Conservation (phyloP, 2,888 invertebrate species). For the Monochamus alternatus region DNA sequence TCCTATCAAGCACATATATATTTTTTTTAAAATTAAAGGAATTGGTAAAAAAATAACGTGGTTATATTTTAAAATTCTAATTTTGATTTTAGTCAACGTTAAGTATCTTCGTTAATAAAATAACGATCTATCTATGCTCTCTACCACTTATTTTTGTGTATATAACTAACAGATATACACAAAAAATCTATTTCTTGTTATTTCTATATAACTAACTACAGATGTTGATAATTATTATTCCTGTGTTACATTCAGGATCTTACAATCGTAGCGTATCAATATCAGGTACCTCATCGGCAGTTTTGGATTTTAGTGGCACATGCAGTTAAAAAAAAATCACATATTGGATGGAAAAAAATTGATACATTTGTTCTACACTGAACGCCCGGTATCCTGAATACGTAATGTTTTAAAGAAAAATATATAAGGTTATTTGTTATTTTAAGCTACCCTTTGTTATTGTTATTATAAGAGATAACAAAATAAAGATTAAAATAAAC, state of each 20-base stretch:
- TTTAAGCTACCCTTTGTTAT: too few species aligned
- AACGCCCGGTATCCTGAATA: too few species aligned
- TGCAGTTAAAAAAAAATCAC: constrained; percentile 27
- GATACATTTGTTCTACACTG: too few species aligned
- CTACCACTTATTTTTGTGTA: neutral
- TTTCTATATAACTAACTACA: constrained; percentile 21
- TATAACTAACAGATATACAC: constrained; percentile 15
- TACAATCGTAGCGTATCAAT: too few species aligned
- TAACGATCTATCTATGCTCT: neutral
- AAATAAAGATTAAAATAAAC: too few species aligned
- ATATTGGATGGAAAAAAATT: too few species aligned
- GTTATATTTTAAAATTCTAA: neutral
- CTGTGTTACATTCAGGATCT: neutral
- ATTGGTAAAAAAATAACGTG: neutral
- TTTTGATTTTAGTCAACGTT: neutral
- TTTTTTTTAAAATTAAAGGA: neutral
- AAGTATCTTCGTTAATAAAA: constrained; percentile 11
- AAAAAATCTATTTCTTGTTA: constrained; percentile 5
- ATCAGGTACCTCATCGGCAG: too few species aligned
- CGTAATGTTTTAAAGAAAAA: too few species aligned
- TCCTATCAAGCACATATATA: neutral
- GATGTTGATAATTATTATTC: constrained; percentile 30
- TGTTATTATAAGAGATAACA: too few species aligned
- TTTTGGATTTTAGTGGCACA: too few species aligned
- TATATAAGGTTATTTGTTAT: too few species aligned